Base-by-base conservation (phyloP, 2,797 vertebrate species). In the Rhabdomys pumilio region DNA sequence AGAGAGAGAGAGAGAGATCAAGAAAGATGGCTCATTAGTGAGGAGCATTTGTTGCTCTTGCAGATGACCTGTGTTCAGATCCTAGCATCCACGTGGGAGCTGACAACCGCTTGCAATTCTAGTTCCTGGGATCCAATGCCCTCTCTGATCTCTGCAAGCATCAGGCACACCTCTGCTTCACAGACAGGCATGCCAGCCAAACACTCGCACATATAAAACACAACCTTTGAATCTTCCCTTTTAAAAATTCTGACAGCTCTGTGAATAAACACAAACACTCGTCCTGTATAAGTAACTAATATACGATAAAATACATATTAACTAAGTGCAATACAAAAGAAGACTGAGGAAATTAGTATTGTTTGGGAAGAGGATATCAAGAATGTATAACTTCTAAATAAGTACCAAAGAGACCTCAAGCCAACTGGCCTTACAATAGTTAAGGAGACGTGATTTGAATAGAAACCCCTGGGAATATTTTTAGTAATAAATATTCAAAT, bases 401-500 rank as follows among this genome's bases (percentile, higher is more conserved):
- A 88, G n/a, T 57, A 90, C 34, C 55, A 93, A 84, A 61, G 92
- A 92, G 88, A 96, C 53, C 90, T 94, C 85, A 86, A 94, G 85
- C 22, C 87, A 65, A 19, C 14, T 34, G 79, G 88, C 50, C 50
- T 97, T 94, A 77, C 81, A 95, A 93, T 72, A 89, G 91, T 95
- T 89, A 97, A 85, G 80, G 87, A 75, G 44, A 92, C 44, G 47
- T 92, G 75, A 89, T 89, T 96, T 96, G 72, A 97, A 93, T 84
- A 75, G 65, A 80, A 93, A 65, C 88, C 59, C 57, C 4, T 57
- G 67, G n/a, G 50, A 96, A 95, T 83, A 6, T 6, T 88, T 95
- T 90, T 92, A 76, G 92, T 97, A 92, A 96, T 95, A 95, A 95
- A 95, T 94, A 96, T 93, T 95, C 92, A 95, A 95, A 93, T 79